Evolutionary conservation across 2,888 invertebrate species (phyloP).

Genomic region (Lasius platythorax): DNA sequence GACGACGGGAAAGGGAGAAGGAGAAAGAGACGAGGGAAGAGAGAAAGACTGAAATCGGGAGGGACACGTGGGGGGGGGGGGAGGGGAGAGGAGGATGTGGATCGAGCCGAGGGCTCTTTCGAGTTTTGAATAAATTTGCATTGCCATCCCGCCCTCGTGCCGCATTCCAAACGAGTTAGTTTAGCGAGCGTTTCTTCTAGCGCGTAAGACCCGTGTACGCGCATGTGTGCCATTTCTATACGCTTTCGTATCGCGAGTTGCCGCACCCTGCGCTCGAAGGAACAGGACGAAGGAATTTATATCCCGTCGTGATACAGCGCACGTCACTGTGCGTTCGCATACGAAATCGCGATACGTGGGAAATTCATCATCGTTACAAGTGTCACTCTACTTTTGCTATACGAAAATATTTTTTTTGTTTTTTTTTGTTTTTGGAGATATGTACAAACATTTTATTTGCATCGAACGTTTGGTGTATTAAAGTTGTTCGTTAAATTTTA

Average conservation of each 20-base stretch:
- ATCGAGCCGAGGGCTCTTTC: conserved; percentile 69
- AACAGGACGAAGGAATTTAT: conserved; percentile 25
- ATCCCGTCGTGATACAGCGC: not conserved
- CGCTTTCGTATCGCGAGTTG: not conserved
- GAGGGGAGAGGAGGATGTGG: conserved; percentile 43
- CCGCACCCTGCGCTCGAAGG: conserved; percentile 2
- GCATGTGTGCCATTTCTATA: conserved; percentile 33
- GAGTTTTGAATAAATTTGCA: conserved; percentile 76
- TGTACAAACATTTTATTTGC: not conserved
- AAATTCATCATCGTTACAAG: not conserved
- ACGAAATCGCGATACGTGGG: not conserved
- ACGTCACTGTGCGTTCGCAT: not conserved
- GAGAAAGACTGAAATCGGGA: conserved; percentile 20
- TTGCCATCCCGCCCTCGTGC: conserved; percentile 63
- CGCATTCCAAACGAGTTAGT: conserved; percentile 68
- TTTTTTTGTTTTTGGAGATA: not conserved
- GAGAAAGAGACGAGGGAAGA: conserved; percentile 6
- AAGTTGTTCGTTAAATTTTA: conserved; percentile 19
- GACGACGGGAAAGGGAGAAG: conserved; percentile 28
- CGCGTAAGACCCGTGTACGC: conserved; percentile 54
- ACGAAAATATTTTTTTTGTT: not conserved
- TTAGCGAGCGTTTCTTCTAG: conserved; percentile 60
- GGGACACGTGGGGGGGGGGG: not conserved
- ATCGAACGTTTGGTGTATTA: not conserved
- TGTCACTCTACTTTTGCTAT: not conserved